Evolutionary conservation across 2,888 invertebrate genomes (phyloP).

Genomic region (Danaus chrysippus): DNA sequence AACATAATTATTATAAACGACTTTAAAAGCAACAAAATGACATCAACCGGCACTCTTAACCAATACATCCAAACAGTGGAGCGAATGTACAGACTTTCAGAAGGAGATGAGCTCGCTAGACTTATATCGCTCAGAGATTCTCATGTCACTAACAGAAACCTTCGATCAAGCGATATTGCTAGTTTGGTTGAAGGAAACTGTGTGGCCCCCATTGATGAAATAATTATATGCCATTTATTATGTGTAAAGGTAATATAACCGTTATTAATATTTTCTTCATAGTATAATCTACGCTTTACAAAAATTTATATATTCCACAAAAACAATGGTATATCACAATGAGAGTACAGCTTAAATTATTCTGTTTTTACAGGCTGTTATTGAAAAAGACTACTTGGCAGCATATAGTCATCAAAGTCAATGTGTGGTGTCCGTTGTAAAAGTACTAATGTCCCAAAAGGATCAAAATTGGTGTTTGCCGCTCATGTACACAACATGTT

Average conservation of each 20-base stretch:
- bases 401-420: constrained; percentile 89
- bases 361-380: constrained; percentile 56
- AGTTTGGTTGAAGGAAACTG: constrained; percentile 84
- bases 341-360: no score
- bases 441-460: constrained; percentile 90
- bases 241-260: constrained; percentile 76
- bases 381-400: constrained; percentile 74
- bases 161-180: constrained; percentile 85
- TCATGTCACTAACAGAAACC: constrained; percentile 84
- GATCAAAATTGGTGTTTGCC: constrained; percentile 99
- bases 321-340: no score
- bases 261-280: not conserved
- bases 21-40: constrained; percentile 37
- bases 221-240: constrained; percentile 86
- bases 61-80: constrained; percentile 76
- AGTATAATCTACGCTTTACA: not conserved
- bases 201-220: constrained; percentile 86
- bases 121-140: constrained; percentile 84
- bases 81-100: constrained; percentile 80
- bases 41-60: constrained; percentile 48
- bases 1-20: no score
- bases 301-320: not conserved
- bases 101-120: constrained; percentile 80
- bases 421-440: constrained; percentile 88
- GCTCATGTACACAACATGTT: constrained; percentile 92